Conservation (phyloP, 2,113 vertebrate genomes). For the Motacilla tschutschensis region DNA sequence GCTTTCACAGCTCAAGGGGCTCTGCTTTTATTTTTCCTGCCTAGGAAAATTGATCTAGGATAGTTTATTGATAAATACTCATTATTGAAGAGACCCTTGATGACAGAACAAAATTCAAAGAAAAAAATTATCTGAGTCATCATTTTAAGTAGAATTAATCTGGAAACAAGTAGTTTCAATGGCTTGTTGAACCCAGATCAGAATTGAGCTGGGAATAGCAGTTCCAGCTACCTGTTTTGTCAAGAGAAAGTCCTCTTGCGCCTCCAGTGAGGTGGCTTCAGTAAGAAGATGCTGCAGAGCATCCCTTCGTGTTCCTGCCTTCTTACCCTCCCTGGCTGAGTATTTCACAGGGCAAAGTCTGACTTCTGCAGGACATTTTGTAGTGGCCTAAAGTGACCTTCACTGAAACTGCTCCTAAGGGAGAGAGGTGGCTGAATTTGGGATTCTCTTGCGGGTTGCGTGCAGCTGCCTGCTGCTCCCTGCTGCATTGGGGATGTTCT, state of each 20-base stretch:
- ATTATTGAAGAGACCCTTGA: not conserved
- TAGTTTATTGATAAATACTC: not conserved
- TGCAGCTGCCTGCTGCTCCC: not conserved
- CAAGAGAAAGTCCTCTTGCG: not conserved
- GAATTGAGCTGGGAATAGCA: not conserved
- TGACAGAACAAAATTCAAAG: not conserved
- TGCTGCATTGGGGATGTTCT: not conserved
- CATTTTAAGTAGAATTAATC: not conserved
- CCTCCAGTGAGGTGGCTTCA: rapidly evolving
- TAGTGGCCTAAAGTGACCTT: not conserved
- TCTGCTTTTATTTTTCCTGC: not conserved
- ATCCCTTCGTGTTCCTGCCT: rapidly evolving
- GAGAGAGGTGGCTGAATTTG: not conserved
- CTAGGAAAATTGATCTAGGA: not conserved
- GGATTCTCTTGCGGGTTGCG: rapidly evolving
- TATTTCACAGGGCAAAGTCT: not conserved
- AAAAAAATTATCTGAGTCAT: not conserved
- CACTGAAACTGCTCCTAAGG: not conserved
- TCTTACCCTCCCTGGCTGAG: rapidly evolving
- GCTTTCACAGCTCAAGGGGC: rapidly evolving
- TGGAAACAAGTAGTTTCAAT: not conserved
- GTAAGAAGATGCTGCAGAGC: not conserved
- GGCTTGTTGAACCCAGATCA: not conserved
- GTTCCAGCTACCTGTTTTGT: not conserved
- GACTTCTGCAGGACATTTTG: not conserved